Evolutionary conservation across 2,113 vertebrate species (phyloP).

Genomic region (Trichomycterus rosablanca): DNA sequence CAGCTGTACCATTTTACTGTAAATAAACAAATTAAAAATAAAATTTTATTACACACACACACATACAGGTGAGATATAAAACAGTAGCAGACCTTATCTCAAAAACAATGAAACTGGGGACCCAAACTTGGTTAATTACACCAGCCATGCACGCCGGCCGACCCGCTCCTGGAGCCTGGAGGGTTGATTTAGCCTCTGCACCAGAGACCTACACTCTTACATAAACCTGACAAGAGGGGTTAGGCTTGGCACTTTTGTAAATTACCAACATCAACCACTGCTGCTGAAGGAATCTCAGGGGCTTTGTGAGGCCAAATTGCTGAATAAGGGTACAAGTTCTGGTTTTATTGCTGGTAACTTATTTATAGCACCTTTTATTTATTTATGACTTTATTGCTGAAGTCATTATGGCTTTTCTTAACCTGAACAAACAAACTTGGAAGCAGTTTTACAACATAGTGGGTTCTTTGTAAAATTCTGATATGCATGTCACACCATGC

Average conservation of each 20-base stretch:
- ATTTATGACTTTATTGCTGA: neutral
- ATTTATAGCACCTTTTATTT: slow-evolving; percentile 1
- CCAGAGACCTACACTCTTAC: neutral
- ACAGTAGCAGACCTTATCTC: too few species aligned
- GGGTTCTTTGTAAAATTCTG: too few species aligned
- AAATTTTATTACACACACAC: too few species aligned
- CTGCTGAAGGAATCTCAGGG: neutral
- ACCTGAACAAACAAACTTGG: too few species aligned
- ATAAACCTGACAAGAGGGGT: neutral
- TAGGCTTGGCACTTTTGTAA: neutral
- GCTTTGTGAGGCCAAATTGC: neutral
- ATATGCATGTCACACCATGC: too few species aligned
- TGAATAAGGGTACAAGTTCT: neutral
- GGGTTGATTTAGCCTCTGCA: neutral
- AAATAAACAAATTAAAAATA: too few species aligned
- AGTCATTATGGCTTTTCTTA: neutral
- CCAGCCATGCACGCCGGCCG: neutral
- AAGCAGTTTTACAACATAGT: too few species aligned
- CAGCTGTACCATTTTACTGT: too few species aligned
- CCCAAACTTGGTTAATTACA: neutral
- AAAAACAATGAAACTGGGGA: neutral
- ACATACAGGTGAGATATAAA: too few species aligned
- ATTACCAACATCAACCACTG: neutral
- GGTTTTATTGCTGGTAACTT: neutral
- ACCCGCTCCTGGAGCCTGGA: neutral